A percentile compares a stretch with the other conserved stretches of the same genome.
These are phyloP conservation scores for Patella ulyssiponensis DNA, from an alignment of 2,888 invertebrate species.

Conservation along the genomic window DNA sequence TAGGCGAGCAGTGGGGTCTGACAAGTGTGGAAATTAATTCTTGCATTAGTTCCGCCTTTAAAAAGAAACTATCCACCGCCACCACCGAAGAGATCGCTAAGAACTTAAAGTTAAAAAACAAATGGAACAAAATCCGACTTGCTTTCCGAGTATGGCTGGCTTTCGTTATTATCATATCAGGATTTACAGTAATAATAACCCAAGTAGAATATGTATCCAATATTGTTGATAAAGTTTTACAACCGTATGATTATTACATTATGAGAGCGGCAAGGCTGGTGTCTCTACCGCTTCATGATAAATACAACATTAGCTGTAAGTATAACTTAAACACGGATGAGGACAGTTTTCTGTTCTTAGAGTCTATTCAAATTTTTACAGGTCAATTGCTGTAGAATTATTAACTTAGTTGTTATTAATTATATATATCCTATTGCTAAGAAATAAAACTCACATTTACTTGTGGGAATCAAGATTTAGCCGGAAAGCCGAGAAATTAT, in stretches of 20 bases:
- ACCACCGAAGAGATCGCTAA: neutral
- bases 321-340: neutral
- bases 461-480: too few species aligned
- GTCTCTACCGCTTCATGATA: neutral
- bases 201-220: neutral
- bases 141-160: neutral
- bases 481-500: too few species aligned
- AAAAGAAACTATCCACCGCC: neutral
- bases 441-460: too few species aligned
- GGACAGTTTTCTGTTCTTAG: too few species aligned
- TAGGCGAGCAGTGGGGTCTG: neutral
- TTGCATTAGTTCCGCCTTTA: neutral
- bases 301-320: neutral
- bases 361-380: too few species aligned
- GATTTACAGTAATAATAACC: neutral
- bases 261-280: neutral
- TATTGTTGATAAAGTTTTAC: neutral
- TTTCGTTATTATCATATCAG: neutral
- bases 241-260: neutral
- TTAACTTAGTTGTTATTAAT: too few species aligned
- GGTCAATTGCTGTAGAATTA: too few species aligned
- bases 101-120: neutral
- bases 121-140: neutral
- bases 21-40: neutral
- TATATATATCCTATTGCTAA: too few species aligned